Conservation (phyloP, 37 sponge, comb jelly and placozoan species). For the Ianthella basta region DNA sequence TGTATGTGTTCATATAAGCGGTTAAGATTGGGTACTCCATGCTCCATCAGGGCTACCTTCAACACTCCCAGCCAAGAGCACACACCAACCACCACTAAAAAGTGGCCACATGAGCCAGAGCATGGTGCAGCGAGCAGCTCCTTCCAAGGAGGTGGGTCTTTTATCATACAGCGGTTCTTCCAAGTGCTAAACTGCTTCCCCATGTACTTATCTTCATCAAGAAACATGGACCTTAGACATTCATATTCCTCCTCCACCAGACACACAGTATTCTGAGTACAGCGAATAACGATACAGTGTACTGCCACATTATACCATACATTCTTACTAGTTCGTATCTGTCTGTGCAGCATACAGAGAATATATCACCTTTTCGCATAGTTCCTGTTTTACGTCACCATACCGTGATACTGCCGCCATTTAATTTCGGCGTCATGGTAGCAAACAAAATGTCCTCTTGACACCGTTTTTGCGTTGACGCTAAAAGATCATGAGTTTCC, state of each 20-base stretch:
- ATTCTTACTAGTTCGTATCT: too few species aligned
- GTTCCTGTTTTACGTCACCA: too few species aligned
- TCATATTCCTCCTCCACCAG: background rate
- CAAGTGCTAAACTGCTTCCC: background rate
- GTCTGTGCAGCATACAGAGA: too few species aligned
- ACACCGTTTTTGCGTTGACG: background rate
- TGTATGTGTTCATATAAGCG: too few species aligned
- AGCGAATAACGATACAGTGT: background rate
- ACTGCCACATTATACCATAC: too few species aligned
- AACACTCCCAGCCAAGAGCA: conserved; percentile 15
- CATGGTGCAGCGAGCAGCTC: background rate
- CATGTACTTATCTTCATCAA: background rate
- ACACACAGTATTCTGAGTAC: background rate
- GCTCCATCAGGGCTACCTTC: background rate
- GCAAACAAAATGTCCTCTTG: background rate
- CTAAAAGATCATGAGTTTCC: background rate
- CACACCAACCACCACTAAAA: background rate
- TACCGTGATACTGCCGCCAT: background rate
- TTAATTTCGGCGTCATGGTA: background rate
- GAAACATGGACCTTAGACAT: background rate
- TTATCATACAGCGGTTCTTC: background rate
- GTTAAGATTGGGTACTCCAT: background rate
- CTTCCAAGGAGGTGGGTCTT: conserved; percentile 12
- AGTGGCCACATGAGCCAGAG: conserved; percentile 8
- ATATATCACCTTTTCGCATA: too few species aligned